These are phyloP conservation scores for Zoanthus gigantus DNA, from an alignment of 92 coral and sea anemone genomes.

Conservation along the genomic window DNA sequence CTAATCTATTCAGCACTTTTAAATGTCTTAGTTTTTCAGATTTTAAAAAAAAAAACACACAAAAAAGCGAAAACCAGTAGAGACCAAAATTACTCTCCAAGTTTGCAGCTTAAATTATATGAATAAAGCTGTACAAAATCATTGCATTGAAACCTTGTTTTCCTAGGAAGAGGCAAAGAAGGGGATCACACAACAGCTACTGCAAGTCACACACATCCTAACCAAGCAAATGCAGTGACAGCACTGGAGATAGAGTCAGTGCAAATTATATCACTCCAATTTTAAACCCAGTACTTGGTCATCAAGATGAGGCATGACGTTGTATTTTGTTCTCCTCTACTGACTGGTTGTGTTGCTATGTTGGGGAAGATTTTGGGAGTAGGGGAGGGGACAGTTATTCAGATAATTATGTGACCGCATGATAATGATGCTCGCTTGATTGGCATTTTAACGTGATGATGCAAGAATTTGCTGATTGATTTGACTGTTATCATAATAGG, in stretches of 20 bases:
- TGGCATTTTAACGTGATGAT: too few species aligned
- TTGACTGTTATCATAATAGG: too few species aligned
- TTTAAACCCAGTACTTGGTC: neutral
- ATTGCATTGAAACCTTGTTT: neutral
- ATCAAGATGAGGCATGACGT: too few species aligned
- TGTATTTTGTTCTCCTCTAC: neutral
- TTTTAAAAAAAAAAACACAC: too few species aligned
- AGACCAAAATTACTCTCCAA: neutral
- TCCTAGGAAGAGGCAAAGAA: slow-evolving; percentile 90
- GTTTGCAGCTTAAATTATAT: too few species aligned
- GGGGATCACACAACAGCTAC: slow-evolving; percentile 95
- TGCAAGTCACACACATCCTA: slow-evolving; percentile 76
- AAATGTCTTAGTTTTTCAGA: too few species aligned
- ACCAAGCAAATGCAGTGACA: neutral
- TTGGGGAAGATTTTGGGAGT: neutral
- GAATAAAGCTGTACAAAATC: neutral
- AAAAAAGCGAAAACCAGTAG: neutral
- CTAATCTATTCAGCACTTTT: too few species aligned
- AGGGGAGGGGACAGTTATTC: neutral
- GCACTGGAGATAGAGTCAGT: neutral
- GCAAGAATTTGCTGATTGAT: too few species aligned
- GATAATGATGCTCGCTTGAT: too few species aligned
- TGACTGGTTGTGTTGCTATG: neutral
- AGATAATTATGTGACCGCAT: too few species aligned
- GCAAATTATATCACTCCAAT: neutral